These are phyloP conservation scores for Macrotrachela quadricornifera DNA, from an alignment of 1,140 invertebrate genomes.

Conservation along the genomic window DNA sequence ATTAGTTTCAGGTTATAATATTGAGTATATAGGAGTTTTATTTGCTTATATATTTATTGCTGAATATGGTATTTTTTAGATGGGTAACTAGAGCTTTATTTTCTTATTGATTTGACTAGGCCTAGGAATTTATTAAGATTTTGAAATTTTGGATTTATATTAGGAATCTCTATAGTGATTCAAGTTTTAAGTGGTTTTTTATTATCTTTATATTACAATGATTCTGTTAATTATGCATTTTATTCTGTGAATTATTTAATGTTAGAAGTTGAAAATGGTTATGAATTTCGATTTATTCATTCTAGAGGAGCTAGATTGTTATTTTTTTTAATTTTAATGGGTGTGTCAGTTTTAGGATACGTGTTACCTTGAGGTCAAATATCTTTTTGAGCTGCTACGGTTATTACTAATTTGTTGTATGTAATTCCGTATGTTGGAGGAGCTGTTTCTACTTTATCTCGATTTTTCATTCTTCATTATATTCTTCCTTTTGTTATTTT, in stretches of 20 bases:
- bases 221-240: constrained; percentile 36
- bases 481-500: constrained; percentile 45
- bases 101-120: too few relatives aligned
- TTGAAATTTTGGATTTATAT: constrained; percentile 26
- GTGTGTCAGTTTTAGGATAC: constrained; percentile 45
- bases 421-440: constrained; percentile 13
- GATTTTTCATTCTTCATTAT: constrained; percentile 49
- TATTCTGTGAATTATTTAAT: constrained; percentile 29
- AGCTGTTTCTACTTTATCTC: constrained; percentile 39
- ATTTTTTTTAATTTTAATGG: constrained; percentile 41
- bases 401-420: constrained; percentile 42
- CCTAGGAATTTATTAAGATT: too few relatives aligned
- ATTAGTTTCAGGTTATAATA: constrained; percentile 52
- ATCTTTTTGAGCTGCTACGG: constrained; percentile 46
- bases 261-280: constrained; percentile 25
- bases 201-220: constrained; percentile 39
- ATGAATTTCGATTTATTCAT: constrained; percentile 36
- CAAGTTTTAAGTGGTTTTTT: constrained; percentile 40
- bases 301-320: constrained; percentile 29
- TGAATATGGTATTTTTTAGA: too few relatives aligned
- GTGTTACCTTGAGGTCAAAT: constrained; percentile 48
- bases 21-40: constrained; percentile 42
- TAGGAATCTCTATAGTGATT: constrained; percentile 38
- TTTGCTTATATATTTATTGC: constrained; percentile 54
- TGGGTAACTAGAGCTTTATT: too few relatives aligned